Evolutionary conservation across 2,888 invertebrate genomes (phyloP).

Genomic region (Heterodera filipjevi): DNA sequence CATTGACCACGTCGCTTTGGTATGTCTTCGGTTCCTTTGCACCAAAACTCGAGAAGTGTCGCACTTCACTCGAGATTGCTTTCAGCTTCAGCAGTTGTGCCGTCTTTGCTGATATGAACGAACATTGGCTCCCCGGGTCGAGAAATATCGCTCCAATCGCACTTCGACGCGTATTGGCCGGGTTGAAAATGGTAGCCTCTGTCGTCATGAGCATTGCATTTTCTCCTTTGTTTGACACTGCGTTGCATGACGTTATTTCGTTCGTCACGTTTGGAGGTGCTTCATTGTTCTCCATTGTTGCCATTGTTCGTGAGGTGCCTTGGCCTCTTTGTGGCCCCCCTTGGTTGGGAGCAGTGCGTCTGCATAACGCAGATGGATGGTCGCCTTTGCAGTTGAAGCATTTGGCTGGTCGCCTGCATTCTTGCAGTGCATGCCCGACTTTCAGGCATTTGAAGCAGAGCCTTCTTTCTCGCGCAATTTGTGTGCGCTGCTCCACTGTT

Average conservation of each 20-base stretch:
- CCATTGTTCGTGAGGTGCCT: too few species aligned
- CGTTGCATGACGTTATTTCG: neutral
- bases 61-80: neutral
- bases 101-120: neutral
- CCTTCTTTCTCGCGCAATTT: too few species aligned
- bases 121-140: slow-evolving; percentile 1
- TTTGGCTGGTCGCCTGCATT: too few species aligned
- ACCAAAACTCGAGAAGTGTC: slow-evolving; percentile 3
- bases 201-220: slow-evolving; percentile 10
- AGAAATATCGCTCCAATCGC: neutral
- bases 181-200: neutral
- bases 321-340: neutral
- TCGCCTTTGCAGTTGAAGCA: too few species aligned
- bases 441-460: too few species aligned
- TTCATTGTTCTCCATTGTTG: neutral
- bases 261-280: neutral
- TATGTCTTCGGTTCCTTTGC: neutral
- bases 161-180: neutral
- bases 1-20: neutral
- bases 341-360: neutral
- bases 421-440: too few species aligned
- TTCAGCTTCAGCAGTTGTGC: too few species aligned
- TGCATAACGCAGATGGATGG: too few species aligned
- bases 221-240: neutral
- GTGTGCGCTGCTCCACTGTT: too few species aligned